Base-by-base conservation (phyloP, 2,888 invertebrate species). In the Atherix ibis region DNA sequence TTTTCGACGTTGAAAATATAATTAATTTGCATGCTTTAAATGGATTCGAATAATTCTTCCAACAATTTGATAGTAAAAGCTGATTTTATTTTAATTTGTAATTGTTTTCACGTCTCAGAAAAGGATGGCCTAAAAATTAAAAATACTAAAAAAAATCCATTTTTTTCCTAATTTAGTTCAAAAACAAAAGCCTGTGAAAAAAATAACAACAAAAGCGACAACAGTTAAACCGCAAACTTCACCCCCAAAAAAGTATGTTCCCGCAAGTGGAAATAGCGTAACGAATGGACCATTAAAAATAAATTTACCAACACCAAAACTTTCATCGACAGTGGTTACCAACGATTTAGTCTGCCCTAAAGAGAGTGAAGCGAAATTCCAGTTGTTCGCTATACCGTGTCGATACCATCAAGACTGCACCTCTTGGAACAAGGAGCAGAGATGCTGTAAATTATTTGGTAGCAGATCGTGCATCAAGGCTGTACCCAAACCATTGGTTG, bases 401-500 rank as follows among this genome's bases (percentile, higher is more conserved):
- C 48, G 53, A 35, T 44, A 44, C 8, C 55, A 61, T 40, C 46
- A 46, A 15, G 59, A 62, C 32, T 62, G 62, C 28, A 48, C 44
- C 4, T 45, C 50, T 5, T 54, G 58, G 53, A 56, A 54, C 29
- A 47, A 54, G 3, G 53, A 56, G 18, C 53, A 56, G 34, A 41
- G 58, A 15, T 62, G 61, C 37, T 62, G 61, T 38, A 54, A 56
- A n/a, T 53, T 59, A 29, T 62, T 61, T 29, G 58, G 58, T 3
- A 48, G 63, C 26, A 64, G 62, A 27, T 67, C 68, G 45, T 76
- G 76, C 48, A 62, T 71, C 29, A 60, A 68, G 43, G 76, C 76
- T 9, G 63, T 71, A 17, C 63, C 67, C 4, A 70, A 73, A 36
- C 74, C 74, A 1, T 62, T 55, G 37, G 48, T 49, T 9, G 55